phyloP scores from a whole-genome alignment of 2,797 vertebrate species.

The Cirrhinus mrigala region DNA sequence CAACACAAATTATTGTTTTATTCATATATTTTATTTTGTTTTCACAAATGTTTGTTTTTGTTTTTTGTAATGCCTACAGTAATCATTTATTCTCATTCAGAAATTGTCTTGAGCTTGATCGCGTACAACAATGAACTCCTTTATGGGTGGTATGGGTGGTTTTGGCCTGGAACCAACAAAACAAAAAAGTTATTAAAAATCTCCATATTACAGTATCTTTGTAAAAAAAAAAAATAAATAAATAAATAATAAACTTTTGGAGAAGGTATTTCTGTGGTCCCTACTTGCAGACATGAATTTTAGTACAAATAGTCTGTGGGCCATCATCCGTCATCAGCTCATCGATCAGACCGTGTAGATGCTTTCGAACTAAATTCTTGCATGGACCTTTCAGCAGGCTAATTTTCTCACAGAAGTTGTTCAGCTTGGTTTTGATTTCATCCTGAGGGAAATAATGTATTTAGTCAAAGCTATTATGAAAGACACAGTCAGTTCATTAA shows the following conservation, averaged over 20 bases:
- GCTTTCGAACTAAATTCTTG: conserved; percentile 40
- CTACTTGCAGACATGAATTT: conserved; percentile 17
- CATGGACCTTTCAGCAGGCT: conserved; percentile 29
- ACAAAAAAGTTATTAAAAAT: not conserved
- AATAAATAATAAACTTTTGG: not conserved
- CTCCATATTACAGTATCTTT: no score
- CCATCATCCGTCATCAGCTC: conserved; percentile 65
- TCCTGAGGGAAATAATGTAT: conserved; percentile 34
- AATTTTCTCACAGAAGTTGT: conserved; percentile 22
- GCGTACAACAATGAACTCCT: not conserved
- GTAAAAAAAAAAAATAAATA: not conserved
- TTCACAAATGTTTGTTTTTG: not conserved
- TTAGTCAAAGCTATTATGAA: not conserved
- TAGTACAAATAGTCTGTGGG: conserved; percentile 46
- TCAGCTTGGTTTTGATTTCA: conserved; percentile 30
- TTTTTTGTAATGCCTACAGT: not conserved
- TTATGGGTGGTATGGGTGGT: not conserved
- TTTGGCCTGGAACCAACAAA: not conserved
- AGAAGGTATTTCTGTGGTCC: not conserved
- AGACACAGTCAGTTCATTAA: not conserved
- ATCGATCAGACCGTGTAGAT: conserved; percentile 55
- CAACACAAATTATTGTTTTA: not conserved
- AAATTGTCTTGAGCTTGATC: not conserved
- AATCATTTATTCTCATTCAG: not conserved
- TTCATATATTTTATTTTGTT: not conserved